Evolutionary conservation across 2,888 invertebrate species (phyloP).

Genomic region (Gastrophysa polygoni): DNA sequence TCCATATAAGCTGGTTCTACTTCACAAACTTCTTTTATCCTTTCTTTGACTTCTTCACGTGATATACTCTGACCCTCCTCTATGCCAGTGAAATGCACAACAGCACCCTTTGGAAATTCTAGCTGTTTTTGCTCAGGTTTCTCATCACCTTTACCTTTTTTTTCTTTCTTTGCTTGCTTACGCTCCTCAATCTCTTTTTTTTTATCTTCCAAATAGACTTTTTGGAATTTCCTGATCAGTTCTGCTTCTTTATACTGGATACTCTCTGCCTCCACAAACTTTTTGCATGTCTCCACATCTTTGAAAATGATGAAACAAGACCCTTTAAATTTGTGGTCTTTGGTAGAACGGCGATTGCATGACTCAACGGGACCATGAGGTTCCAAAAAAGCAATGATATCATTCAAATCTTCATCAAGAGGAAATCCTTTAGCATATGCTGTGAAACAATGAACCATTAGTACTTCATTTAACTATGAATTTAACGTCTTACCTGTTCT

Average conservation of each 20-base stretch:
- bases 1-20: constrained; percentile 75
- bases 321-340: constrained; percentile 80
- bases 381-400: constrained; percentile 75
- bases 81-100: constrained; percentile 72
- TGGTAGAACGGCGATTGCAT: constrained; percentile 67
- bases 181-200: constrained; percentile 69
- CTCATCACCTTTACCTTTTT: constrained; percentile 58
- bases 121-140: constrained; percentile 51
- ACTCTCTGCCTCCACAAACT: constrained; percentile 72
- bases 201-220: constrained; percentile 70
- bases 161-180: constrained; percentile 61
- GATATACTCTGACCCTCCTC: constrained; percentile 62
- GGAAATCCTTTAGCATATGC: constrained; percentile 90
- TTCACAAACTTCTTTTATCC: constrained; percentile 66
- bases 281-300: constrained; percentile 78
- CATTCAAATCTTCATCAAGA: constrained; percentile 68
- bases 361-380: constrained; percentile 69
- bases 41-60: constrained; percentile 72
- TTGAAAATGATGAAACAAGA: constrained; percentile 91
- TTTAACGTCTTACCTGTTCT: constrained; percentile 65
- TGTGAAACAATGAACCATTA: constrained; percentile 36
- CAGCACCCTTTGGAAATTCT: constrained; percentile 73
- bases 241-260: constrained; percentile 71
- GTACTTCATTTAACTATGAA: neutral
- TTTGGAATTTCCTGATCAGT: constrained; percentile 73